phyloP scores from a whole-genome alignment of 2,113 vertebrate species.

The Gorsachius goisagi region DNA sequence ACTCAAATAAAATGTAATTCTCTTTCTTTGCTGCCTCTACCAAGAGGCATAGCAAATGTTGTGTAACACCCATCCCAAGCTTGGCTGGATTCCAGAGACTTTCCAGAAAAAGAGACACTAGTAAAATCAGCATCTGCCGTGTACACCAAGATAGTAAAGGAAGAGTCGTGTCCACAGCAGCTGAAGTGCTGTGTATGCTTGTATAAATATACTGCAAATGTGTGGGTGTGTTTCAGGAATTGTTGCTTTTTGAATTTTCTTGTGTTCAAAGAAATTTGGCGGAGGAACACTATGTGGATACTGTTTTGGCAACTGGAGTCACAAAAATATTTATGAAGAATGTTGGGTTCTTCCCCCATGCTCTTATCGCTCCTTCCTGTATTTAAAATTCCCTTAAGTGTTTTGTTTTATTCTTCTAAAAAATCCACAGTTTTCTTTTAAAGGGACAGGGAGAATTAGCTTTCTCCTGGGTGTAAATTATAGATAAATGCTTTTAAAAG shows the following conservation, averaged over 20 bases:
- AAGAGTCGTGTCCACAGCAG: not conserved
- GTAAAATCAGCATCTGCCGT: not conserved
- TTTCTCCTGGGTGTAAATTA: not conserved
- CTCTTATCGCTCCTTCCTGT: slow-evolving; percentile 23
- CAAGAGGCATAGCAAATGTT: not conserved
- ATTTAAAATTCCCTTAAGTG: slow-evolving; percentile 9
- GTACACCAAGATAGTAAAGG: not conserved
- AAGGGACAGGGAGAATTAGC: not conserved
- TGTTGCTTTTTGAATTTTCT: not conserved
- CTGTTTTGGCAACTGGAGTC: slow-evolving; percentile 13
- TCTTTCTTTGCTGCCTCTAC: not conserved
- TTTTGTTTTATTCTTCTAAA: not conserved
- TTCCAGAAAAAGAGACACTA: not conserved
- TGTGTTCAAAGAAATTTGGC: not conserved
- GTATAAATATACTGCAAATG: not conserved
- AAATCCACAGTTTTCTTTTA: not conserved
- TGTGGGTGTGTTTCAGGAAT: not conserved
- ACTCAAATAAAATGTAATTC: not conserved
- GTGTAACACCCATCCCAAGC: not conserved
- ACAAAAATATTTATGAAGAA: not conserved
- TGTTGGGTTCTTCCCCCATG: not conserved
- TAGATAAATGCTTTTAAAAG: not conserved
- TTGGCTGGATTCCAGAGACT: not conserved
- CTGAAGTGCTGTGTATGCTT: not conserved
- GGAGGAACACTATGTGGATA: not conserved